These are phyloP conservation scores for Distichodus sexfasciatus DNA, from an alignment of 2,797 vertebrate species.

Conservation along the genomic window DNA sequence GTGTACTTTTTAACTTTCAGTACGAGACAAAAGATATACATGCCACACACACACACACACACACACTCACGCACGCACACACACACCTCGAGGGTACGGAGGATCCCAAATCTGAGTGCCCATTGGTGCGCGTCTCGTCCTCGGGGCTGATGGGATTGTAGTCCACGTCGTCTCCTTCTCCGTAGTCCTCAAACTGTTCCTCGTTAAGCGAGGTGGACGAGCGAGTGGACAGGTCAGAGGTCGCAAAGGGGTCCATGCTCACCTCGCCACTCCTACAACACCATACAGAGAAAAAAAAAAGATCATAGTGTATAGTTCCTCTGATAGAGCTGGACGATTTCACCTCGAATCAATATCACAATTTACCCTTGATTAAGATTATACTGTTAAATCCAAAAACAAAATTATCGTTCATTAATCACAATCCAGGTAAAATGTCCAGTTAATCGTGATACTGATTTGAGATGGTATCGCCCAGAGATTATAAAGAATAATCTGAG, in stretches of 20 bases:
- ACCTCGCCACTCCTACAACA: constrained; percentile 74
- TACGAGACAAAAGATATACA: too few species aligned
- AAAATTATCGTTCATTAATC: too few species aligned
- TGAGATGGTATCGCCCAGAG: too few species aligned
- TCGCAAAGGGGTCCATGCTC: constrained; percentile 80
- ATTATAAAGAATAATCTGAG: too few species aligned
- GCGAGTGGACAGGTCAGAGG: constrained; percentile 86
- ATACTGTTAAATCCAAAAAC: too few species aligned
- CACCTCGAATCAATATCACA: too few species aligned
- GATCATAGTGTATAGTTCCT: background rate
- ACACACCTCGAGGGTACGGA: constrained; percentile 89
- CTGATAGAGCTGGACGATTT: background rate
- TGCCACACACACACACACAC: background rate
- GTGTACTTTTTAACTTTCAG: too few species aligned
- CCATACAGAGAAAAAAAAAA: background rate
- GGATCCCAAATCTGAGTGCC: constrained; percentile 90
- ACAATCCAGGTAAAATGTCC: too few species aligned
- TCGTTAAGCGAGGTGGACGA: constrained; percentile 92
- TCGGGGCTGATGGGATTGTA: constrained; percentile 90
- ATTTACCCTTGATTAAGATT: too few species aligned
- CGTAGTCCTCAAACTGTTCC: constrained; percentile 98
- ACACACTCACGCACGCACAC: background rate
- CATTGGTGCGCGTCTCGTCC: constrained; percentile 87
- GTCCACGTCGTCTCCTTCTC: constrained; percentile 90
- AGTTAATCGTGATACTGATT: too few species aligned